A percentile compares a stretch with the other conserved stretches of the same genome.
Conservation (phyloP, 2,797 vertebrate genomes). For the Gallirallus australis region DNA sequence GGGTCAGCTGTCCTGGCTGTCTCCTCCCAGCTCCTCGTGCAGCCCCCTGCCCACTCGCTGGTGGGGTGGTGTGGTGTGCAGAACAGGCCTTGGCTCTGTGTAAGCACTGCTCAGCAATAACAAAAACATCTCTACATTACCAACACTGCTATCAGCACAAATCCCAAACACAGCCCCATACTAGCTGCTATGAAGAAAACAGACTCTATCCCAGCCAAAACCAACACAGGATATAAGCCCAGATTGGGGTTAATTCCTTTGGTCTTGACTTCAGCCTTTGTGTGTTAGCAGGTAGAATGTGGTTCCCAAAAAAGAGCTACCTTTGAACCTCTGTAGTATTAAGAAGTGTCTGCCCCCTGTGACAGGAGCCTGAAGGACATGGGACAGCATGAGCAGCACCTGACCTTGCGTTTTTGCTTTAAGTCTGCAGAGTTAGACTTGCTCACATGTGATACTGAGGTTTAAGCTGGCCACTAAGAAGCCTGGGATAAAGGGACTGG, state of each 20-base stretch:
- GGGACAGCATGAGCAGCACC: neutral
- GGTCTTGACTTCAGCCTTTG: neutral
- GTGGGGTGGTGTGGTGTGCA: too few species aligned
- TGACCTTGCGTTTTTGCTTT: neutral
- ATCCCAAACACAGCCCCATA: too few species aligned
- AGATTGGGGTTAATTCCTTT: neutral
- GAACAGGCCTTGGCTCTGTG: too few species aligned
- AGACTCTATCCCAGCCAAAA: too few species aligned
- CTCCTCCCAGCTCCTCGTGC: too few species aligned
- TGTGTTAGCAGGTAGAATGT: rapidly evolving
- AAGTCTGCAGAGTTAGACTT: neutral
- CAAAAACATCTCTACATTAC: too few species aligned
- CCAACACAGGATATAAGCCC: neutral
- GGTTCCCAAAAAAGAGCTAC: neutral
- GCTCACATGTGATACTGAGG: neutral
- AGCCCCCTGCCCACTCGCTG: too few species aligned
- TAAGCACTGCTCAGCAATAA: too few species aligned
- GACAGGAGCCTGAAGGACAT: neutral
- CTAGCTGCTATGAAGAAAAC: too few species aligned
- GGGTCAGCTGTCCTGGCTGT: too few species aligned
- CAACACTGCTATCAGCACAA: too few species aligned
- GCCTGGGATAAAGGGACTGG: neutral
- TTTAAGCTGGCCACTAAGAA: neutral
- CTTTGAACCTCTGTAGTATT: rapidly evolving
- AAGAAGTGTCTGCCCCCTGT: neutral